Evolutionary conservation across 2,888 invertebrate species (phyloP).

Genomic region (Microdon myrmicae): DNA sequence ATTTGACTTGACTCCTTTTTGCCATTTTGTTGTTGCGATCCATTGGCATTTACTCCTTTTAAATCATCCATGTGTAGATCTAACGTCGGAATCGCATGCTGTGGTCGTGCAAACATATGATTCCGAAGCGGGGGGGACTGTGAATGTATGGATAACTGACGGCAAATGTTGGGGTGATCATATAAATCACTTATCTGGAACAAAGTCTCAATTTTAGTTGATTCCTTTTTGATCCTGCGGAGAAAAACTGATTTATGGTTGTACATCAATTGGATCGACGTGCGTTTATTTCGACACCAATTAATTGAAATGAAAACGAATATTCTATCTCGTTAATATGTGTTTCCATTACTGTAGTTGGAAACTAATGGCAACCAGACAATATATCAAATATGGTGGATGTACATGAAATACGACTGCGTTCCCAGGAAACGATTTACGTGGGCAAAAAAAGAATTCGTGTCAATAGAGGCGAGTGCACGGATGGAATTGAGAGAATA

Average conservation of each 20-base stretch:
- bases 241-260: slow-evolving; percentile 36
- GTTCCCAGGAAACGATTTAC: no score
- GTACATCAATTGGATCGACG: slow-evolving; percentile 22
- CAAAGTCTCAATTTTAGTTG: slow-evolving; percentile 43
- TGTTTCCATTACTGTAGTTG: no score
- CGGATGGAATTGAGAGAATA: no score
- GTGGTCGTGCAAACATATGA: slow-evolving; percentile 2
- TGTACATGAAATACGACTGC: no score
- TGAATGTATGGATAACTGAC: slow-evolving; percentile 11
- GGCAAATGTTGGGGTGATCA: slow-evolving; percentile 24
- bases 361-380: no score
- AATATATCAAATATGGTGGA: no score
- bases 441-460: no score
- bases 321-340: no score
- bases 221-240: background rate
- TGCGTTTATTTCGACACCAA: slow-evolving; percentile 44
- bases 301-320: slow-evolving; percentile 40
- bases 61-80: slow-evolving; percentile 18
- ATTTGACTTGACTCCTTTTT: slow-evolving; percentile 4
- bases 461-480: no score
- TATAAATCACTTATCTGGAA: slow-evolving; percentile 47
- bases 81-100: slow-evolving; percentile 23
- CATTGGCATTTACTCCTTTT: slow-evolving; percentile 6
- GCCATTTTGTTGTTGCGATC: slow-evolving; percentile 1
- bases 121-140: background rate